A percentile compares a stretch with the other conserved stretches of the same genome.
phyloP scores from a whole-genome alignment of 2,113 vertebrate genomes.

The Neoarius graeffei region DNA sequence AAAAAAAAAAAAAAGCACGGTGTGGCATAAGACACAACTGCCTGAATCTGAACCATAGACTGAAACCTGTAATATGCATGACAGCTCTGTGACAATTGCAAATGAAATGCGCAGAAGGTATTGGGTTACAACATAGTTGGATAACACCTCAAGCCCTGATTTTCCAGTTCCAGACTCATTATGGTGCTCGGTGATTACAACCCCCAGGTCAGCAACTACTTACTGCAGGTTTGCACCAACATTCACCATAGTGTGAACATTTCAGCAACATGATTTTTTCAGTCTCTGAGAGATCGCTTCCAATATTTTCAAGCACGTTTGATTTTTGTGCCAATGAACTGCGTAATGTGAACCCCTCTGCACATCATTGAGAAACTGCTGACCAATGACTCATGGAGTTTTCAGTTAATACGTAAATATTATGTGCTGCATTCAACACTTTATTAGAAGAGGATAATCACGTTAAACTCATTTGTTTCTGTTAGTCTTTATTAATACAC shows the following conservation, averaged over 20 bases:
- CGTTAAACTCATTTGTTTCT: neutral
- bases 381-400: neutral
- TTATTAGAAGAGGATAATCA: neutral
- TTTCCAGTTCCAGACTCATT: too few species aligned
- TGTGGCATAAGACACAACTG: neutral
- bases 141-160: too few species aligned
- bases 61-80: neutral
- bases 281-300: neutral
- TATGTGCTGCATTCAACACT: neutral
- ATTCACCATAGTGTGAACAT: too few species aligned
- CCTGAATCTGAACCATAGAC: neutral
- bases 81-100: neutral
- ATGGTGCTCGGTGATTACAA: too few species aligned
- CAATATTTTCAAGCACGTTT: neutral
- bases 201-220: neutral
- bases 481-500: neutral
- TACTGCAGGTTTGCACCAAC: too few species aligned
- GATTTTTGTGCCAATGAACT: neutral
- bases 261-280: neutral
- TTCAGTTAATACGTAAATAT: neutral
- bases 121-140: too few species aligned
- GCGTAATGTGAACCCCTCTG: neutral
- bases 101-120: neutral
- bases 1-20: neutral
- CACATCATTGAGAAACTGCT: neutral